These are phyloP conservation scores for Scomber japonicus DNA, from an alignment of 2,113 vertebrate species.

Conservation along the genomic window DNA sequence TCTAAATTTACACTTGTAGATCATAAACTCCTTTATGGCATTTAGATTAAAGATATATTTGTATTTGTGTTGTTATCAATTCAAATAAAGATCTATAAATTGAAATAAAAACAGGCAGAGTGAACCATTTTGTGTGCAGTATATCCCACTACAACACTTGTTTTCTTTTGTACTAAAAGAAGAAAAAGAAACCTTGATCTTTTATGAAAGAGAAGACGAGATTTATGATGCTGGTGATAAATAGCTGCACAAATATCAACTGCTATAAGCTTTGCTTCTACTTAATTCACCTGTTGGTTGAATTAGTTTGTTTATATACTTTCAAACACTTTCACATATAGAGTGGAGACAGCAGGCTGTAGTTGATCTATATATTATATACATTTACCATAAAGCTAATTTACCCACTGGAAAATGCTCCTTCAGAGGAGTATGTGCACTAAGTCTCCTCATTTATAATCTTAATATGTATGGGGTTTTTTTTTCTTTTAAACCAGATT, in stretches of 20 bases:
- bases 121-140: not conserved
- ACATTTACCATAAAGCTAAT: constrained; percentile 13
- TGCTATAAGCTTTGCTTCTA: not conserved
- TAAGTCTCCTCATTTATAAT: constrained; percentile 4
- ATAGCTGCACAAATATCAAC: constrained; percentile 4
- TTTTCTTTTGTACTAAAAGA: not conserved
- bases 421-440: not conserved
- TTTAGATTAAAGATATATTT: constrained; percentile 20
- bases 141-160: not conserved
- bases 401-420: not conserved
- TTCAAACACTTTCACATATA: not conserved
- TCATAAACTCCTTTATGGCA: not conserved
- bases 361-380: not conserved
- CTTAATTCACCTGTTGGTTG: not conserved
- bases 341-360: not conserved
- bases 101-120: constrained; percentile 16
- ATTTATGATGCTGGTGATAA: constrained; percentile 1
- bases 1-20: constrained; percentile 4
- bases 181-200: constrained; percentile 16
- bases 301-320: not conserved
- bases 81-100: not conserved
- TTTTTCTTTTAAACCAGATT: constrained; percentile 11
- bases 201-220: not conserved
- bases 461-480: not conserved
- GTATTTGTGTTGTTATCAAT: constrained; percentile 17